These are phyloP conservation scores for Formicarius rufipectus DNA, from an alignment of 2,113 vertebrate species.

Conservation along the genomic window DNA sequence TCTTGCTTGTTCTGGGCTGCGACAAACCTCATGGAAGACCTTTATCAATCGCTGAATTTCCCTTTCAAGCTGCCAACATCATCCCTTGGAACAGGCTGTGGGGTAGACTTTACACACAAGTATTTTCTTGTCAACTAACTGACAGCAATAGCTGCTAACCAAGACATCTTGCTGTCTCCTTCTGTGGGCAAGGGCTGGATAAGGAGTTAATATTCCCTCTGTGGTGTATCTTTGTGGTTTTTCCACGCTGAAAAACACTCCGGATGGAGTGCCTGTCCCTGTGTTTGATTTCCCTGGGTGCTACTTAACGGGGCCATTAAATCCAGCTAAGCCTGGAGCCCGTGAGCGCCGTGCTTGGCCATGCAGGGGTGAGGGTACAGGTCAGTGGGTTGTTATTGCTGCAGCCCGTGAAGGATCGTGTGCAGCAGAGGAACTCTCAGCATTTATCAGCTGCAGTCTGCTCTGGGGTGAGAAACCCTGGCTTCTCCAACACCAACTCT, in stretches of 20 bases:
- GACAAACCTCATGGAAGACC: not conserved
- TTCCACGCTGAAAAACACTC: not conserved
- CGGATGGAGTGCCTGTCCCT: not conserved
- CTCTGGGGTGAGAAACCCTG: not conserved
- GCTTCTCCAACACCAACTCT: fast-evolving
- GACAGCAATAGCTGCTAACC: not conserved
- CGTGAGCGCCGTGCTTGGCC: not conserved
- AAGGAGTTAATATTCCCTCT: not conserved
- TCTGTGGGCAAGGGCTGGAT: not conserved
- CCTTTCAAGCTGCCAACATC: not conserved
- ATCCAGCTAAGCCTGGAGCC: not conserved
- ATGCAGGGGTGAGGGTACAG: not conserved
- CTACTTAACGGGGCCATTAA: not conserved
- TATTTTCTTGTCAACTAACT: not conserved
- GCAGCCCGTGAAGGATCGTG: not conserved
- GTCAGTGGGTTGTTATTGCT: not conserved
- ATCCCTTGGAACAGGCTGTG: not conserved
- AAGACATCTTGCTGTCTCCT: not conserved
- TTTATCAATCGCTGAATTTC: not conserved
- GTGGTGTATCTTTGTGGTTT: not conserved
- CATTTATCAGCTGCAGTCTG: not conserved
- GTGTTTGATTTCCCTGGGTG: not conserved
- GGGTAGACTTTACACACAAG: not conserved
- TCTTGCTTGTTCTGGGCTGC: not conserved
- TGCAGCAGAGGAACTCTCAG: not conserved